phyloP scores from a whole-genome alignment of 35 echinoderm and acorn worm species.

The Hemicentrotus pulcherrimus region DNA sequence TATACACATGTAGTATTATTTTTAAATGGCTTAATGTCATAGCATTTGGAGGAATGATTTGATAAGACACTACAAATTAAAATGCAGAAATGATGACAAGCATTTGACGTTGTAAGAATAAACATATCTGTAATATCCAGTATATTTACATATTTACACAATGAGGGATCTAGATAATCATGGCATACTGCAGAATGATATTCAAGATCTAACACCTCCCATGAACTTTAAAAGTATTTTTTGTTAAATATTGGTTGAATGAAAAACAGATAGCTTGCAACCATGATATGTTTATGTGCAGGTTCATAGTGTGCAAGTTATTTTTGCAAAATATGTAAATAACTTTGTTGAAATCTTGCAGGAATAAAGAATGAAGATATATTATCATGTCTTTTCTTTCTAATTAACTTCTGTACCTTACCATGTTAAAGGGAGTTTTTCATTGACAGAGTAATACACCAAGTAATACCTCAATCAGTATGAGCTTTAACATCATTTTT shows the following conservation, averaged over 20 bases:
- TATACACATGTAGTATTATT: too few species aligned
- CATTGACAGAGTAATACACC: not conserved
- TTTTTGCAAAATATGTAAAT: not conserved
- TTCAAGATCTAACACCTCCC: not conserved
- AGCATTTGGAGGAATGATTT: not conserved
- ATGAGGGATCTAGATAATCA: not conserved
- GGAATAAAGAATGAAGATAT: not conserved
- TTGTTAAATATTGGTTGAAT: not conserved
- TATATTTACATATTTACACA: conserved; percentile 3
- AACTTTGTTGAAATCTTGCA: not conserved
- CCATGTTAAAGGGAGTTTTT: not conserved
- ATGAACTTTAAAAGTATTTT: not conserved
- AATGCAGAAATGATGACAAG: not conserved
- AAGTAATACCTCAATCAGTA: not conserved
- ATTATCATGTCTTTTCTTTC: not conserved
- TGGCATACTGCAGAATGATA: not conserved
- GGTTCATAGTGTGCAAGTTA: not conserved
- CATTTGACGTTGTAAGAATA: not conserved
- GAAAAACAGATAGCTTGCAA: not conserved
- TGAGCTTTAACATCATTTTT: not conserved
- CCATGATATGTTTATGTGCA: too few species aligned
- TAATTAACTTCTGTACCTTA: not conserved
- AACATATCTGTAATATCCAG: not conserved
- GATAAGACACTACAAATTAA: not conserved
- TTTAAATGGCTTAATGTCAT: not conserved